Base-by-base conservation (phyloP, 1,140 invertebrate genomes). In the Leptinotarsa undecemlineata region DNA sequence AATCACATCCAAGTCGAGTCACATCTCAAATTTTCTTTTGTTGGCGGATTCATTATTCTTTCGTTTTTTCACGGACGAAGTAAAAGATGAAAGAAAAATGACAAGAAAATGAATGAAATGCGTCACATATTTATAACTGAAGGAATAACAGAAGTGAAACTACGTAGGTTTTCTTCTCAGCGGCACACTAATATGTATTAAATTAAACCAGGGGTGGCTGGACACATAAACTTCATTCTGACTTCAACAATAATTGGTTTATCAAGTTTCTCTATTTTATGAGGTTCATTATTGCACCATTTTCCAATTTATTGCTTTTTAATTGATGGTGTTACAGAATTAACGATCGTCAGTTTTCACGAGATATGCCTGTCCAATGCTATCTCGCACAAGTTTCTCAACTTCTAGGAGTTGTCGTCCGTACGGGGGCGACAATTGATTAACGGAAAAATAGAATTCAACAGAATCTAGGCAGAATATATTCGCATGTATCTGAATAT, bases 91-190 rank as follows among this genome's bases (percentile, higher is more conserved):
- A 57, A 57, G 51, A 57, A 19, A 57, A 57, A 57, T 19, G 51
- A 57, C 51, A 57, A 57, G 51, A 57, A 57, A 57, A 57, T 57
- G 17, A 57, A 57, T 57, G 15, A 57, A 57, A 57, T 57, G n/a
- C 51, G 51, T 57, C 51, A 19, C 15, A 57, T 57, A 57, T 57
- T 57, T 57, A 57, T 57, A 57, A 15, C 51, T 8, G 51, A 57
- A 57, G 51, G n/a, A 57, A 57, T 42, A 42, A 42, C 33, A 42
- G 8, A 5, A 8, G 33, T 57, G 51, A 57, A 57, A 57, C 51
- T 57, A 57, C 51, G 51, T 57, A 17, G n/a, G 51, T 57, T 57
- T 57, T 57, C 51, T n/a, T 15, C 51, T 57, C 51, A n/a, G 51
- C n/a, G 51, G 51, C 51, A 57, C 1, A 57, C 51, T 57, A 57